phyloP scores from a whole-genome alignment of 1,140 invertebrate species.

The Micrasema longulum region DNA sequence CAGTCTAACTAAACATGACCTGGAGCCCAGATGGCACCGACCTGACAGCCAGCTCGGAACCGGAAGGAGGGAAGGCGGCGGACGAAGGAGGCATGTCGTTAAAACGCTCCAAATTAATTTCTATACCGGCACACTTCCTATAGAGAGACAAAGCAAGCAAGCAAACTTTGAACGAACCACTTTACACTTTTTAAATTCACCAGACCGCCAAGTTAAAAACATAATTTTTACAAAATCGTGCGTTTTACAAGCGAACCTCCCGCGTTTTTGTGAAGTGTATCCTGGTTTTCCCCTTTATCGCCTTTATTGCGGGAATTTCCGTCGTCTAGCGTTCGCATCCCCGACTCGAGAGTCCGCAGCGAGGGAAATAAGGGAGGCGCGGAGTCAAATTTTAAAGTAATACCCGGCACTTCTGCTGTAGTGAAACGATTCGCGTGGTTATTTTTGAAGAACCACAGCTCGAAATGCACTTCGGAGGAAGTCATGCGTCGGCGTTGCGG shows the following conservation, averaged over 20 bases:
- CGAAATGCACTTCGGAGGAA: conserved; percentile 12
- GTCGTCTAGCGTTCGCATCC: conserved; percentile 2
- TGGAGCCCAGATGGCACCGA: too few relatives aligned
- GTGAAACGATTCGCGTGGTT: not conserved
- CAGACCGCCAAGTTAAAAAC: not conserved
- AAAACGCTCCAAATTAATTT: conserved; percentile 4
- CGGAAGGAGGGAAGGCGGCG: too few relatives aligned
- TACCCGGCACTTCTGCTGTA: not conserved
- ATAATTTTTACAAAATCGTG: not conserved
- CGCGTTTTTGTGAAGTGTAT: not conserved
- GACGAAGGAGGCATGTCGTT: conserved; percentile 10
- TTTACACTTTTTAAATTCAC: too few relatives aligned
- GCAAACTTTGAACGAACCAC: too few relatives aligned
- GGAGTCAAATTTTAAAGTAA: not conserved
- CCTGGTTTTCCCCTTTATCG: conserved; percentile 26
- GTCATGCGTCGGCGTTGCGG: not conserved
- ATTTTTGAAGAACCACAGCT: not conserved
- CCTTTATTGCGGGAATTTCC: conserved; percentile 32
- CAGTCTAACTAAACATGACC: too few relatives aligned
- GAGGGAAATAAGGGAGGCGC: not conserved
- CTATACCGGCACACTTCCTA: conserved; percentile 4
- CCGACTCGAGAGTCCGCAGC: not conserved
- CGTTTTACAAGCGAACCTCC: not conserved
- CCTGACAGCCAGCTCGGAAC: too few relatives aligned
- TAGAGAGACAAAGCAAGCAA: too few relatives aligned